A percentile compares a stretch with the other conserved stretches of the same genome.
Conservation (phyloP, 2,888 invertebrate genomes). For the Caenorhabditis sulstoni region DNA sequence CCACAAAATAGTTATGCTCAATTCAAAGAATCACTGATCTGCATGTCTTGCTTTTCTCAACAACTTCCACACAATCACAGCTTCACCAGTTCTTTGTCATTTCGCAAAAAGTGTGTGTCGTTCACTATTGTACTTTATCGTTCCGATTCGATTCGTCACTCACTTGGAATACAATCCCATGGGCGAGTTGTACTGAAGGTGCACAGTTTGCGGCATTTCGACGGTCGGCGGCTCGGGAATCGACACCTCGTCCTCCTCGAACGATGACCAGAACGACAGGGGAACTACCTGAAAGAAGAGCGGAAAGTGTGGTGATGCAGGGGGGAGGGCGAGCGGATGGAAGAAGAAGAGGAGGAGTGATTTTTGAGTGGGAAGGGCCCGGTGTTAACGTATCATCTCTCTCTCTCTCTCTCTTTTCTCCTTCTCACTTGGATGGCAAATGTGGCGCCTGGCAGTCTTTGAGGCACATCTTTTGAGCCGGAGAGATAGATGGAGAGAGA, state of each 20-base stretch:
- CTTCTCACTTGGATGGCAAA: too few species aligned
- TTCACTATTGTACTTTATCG: too few species aligned
- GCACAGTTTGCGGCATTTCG: conserved; percentile 69
- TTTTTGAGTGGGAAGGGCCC: conserved; percentile 44
- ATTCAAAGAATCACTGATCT: too few species aligned
- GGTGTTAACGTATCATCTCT: conserved; percentile 61
- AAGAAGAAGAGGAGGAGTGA: conserved; percentile 6
- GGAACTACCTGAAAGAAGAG: conserved; percentile 38
- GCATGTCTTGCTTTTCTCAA: too few species aligned
- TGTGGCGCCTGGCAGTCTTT: too few species aligned
- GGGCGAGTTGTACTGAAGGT: conserved; percentile 77
- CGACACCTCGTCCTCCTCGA: conserved; percentile 39
- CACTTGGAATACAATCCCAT: conserved; percentile 74
- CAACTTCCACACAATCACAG: too few species aligned
- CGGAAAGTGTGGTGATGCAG: neutral
- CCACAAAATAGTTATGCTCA: too few species aligned
- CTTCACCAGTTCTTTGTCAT: too few species aligned
- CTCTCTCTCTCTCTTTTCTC: neutral
- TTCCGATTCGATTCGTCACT: too few species aligned
- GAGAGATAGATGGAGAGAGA: neutral
- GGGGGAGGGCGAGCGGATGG: neutral
- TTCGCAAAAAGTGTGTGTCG: too few species aligned
- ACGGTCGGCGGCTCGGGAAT: conserved; percentile 17
- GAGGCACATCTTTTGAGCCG: neutral
- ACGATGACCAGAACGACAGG: conserved; percentile 37